These are phyloP conservation scores for Teleogryllus oceanicus DNA, from an alignment of 2,888 invertebrate species.

Conservation along the genomic window DNA sequence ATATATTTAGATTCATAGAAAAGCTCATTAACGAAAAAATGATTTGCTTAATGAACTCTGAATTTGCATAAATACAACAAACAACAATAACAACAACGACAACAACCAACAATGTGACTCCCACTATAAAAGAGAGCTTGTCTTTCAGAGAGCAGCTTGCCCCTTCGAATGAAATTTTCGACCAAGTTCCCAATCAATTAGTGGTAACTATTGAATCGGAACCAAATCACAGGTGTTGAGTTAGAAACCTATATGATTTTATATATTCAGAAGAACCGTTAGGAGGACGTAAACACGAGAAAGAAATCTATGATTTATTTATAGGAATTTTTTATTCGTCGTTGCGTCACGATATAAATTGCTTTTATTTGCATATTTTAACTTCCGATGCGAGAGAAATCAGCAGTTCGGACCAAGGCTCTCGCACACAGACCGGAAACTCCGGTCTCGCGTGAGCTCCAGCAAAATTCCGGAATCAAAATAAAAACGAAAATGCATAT, in stretches of 20 bases:
- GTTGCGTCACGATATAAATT: slow-evolving; percentile 1
- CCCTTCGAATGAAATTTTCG: too few species aligned
- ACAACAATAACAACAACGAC: too few species aligned
- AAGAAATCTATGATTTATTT: slow-evolving; percentile 4
- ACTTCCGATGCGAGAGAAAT: background rate
- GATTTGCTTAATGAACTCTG: too few species aligned
- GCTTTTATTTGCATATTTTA: slow-evolving; percentile 18
- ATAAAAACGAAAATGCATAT: background rate
- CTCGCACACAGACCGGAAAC: slow-evolving; percentile 8
- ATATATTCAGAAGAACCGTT: background rate
- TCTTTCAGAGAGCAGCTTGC: too few species aligned
- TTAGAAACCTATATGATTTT: background rate
- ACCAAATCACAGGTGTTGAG: background rate
- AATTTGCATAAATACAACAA: too few species aligned
- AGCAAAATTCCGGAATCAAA: background rate
- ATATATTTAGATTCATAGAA: too few species aligned
- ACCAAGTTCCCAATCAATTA: too few species aligned
- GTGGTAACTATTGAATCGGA: too few species aligned
- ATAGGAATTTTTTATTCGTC: background rate
- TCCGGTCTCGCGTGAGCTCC: background rate
- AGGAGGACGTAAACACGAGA: background rate
- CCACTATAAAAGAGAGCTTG: too few species aligned
- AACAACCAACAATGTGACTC: too few species aligned
- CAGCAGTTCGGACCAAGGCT: background rate
- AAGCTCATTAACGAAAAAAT: too few species aligned